Evolutionary conservation across 2,113 vertebrate genomes (phyloP).

Genomic region (Neodontobutis hainanensis): DNA sequence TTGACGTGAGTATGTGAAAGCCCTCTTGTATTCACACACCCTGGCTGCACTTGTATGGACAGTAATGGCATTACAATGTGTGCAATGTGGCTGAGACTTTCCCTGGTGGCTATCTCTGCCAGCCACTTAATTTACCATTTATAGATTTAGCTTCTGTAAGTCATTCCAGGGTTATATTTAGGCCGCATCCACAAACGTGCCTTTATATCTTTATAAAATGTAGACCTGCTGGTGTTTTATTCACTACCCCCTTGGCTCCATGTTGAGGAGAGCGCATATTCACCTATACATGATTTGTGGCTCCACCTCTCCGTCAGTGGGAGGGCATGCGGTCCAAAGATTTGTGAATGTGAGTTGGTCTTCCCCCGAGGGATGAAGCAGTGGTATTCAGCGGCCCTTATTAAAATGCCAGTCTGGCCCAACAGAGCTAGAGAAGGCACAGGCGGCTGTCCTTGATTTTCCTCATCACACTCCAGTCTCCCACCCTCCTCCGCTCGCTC

Average conservation of each 20-base stretch:
- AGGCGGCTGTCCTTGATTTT: constrained; percentile 70
- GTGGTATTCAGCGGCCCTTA: constrained; percentile 80
- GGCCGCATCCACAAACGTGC: constrained; percentile 26
- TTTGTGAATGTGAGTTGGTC: constrained; percentile 48
- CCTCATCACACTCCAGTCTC: constrained; percentile 55
- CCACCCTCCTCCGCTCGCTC: constrained; percentile 33
- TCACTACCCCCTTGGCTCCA: not conserved
- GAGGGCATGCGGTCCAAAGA: constrained; percentile 46
- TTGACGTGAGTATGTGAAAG: constrained; percentile 43
- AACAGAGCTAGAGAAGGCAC: constrained; percentile 68
- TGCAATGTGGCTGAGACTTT: constrained; percentile 37
- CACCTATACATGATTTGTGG: constrained; percentile 38
- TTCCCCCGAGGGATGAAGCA: constrained; percentile 73
- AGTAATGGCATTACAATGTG: constrained; percentile 59
- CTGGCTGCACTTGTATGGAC: constrained; percentile 33
- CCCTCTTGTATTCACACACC: constrained; percentile 27
- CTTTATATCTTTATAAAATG: constrained; percentile 37
- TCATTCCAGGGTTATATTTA: constrained; percentile 64
- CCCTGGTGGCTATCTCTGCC: constrained; percentile 38
- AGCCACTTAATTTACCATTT: constrained; percentile 66
- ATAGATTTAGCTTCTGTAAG: constrained; percentile 65
- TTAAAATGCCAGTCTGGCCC: constrained; percentile 80
- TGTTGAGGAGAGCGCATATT: constrained; percentile 20
- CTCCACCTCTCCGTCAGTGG: constrained; percentile 38
- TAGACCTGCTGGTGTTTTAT: constrained; percentile 16